Conservation (phyloP, 1,140 invertebrate genomes). For the Macrobrachium nipponense region DNA sequence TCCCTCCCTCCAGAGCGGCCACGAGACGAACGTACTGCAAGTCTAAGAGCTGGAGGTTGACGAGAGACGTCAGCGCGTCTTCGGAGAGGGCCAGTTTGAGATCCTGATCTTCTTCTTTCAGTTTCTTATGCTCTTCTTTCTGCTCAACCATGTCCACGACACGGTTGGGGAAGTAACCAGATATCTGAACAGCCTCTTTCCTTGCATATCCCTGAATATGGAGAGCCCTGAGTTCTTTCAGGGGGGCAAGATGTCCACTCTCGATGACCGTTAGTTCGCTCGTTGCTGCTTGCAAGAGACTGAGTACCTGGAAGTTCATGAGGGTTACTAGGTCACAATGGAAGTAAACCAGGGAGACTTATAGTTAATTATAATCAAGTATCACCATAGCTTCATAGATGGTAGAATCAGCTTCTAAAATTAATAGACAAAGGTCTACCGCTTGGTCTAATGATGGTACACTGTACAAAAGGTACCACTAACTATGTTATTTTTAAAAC, state of each 20-base stretch:
- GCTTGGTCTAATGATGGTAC: too few species aligned
- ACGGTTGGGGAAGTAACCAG: slow-evolving; percentile 51
- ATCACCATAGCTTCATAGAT: too few species aligned
- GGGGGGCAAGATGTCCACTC: slow-evolving; percentile 20
- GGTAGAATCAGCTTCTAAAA: too few species aligned
- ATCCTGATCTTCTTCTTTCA: slow-evolving; percentile 27
- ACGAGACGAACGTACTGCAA: slow-evolving; percentile 57
- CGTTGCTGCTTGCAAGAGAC: slow-evolving; percentile 36
- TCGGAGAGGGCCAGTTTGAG: slow-evolving; percentile 46
- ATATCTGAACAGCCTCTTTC: slow-evolving; percentile 28
- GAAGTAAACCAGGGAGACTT: too few species aligned
- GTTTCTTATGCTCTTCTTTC: slow-evolving; percentile 26
- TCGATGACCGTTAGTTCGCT: slow-evolving; percentile 42
- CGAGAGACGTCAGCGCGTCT: slow-evolving; percentile 47
- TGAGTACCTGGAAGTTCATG: slow-evolving; percentile 39
- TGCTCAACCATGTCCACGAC: slow-evolving; percentile 50
- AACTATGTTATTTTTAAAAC: too few species aligned
- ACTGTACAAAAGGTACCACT: too few species aligned
- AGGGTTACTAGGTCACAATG: too few species aligned
- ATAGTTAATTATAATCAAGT: too few species aligned
- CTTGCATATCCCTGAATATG: slow-evolving; percentile 58
- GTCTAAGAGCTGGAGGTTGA: slow-evolving; percentile 48
- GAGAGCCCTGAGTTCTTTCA: slow-evolving; percentile 42
- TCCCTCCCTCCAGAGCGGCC: slow-evolving; percentile 32
- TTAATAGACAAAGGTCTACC: too few species aligned